Base-by-base conservation (phyloP, 92 coral and sea anemone species). In the Phymanthus crucifer region DNA sequence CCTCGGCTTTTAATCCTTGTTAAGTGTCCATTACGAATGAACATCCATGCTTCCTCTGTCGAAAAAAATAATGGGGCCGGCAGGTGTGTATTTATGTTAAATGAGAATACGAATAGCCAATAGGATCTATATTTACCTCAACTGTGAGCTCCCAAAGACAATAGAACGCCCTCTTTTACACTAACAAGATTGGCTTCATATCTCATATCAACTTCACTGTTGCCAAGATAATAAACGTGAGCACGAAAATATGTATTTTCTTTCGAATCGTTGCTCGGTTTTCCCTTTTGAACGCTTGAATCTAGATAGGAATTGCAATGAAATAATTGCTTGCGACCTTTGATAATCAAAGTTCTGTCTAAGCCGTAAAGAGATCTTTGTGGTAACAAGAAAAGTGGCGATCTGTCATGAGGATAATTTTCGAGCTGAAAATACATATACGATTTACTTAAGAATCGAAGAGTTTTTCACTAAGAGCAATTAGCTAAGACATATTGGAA, bases 81-180 rank as follows among this genome's bases (percentile, higher is more conserved):
- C 68, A 61, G 33, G 68, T 61, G 68, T 61, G 68, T 26, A 61
- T 61, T 61, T 61, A 61, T 61, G 68, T 27, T 61, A 61, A 61
- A 29, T 61, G 68, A 21, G 68, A 61, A 61, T n/a, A 11, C 26
- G 33, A n/a, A 13, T 61, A 61, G 14, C 68, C 68, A 61, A 61
- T 61, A 24, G 68, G 13, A 19, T 61, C 34, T 61, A 27, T 61
- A 61, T 61, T 61, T 61, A 27, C 34, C 13, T 61, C 34, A 58
- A 61, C 68, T 18, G 68, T 61, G 68, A 61, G 27, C 27, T 13
- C 0, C 0, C 21, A 4, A 9, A 29, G 68, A 61, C 68, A 61
- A 61, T 61, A 61, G 68, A 29, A 61, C 34, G 35, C 68, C 68
- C 68, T 61, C 13, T 61, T 17, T 61, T 10, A 7, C 48, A 17